Conservation (phyloP, 2,113 vertebrate species). For the Periophthalmus modestus region DNA sequence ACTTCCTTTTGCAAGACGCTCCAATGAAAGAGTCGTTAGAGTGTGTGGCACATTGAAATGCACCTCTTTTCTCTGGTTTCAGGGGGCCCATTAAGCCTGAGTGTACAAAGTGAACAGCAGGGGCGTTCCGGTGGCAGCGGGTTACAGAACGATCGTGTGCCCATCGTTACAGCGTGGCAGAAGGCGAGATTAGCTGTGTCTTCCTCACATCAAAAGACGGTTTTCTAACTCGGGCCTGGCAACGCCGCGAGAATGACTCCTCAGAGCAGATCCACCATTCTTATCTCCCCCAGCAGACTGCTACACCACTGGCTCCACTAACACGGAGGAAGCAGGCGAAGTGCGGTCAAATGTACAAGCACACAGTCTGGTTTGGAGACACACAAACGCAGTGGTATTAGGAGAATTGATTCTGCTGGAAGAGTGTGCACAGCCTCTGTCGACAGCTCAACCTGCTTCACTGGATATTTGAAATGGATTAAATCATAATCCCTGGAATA, state of each 20-base stretch:
- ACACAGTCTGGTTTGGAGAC: slow-evolving; percentile 39
- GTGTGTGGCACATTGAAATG: slow-evolving; percentile 5
- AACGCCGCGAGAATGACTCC: slow-evolving; percentile 66
- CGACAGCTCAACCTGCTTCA: slow-evolving; percentile 51
- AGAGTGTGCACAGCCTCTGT: slow-evolving; percentile 32
- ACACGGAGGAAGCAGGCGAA: slow-evolving; percentile 49
- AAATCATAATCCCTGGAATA: slow-evolving; percentile 53
- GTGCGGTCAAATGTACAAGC: slow-evolving; percentile 43
- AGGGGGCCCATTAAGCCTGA: slow-evolving; percentile 9
- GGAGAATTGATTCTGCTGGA: slow-evolving; percentile 66
- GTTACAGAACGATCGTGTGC: slow-evolving; percentile 47
- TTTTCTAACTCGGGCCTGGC: slow-evolving; percentile 71
- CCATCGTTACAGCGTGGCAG: slow-evolving; percentile 55
- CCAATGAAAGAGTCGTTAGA: slow-evolving; percentile 22
- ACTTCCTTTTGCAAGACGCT: slow-evolving; percentile 11
- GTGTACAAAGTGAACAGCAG: slow-evolving; percentile 47
- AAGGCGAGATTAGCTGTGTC: slow-evolving; percentile 61
- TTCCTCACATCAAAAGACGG: slow-evolving; percentile 74
- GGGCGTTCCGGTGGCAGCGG: slow-evolving; percentile 35
- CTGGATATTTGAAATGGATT: slow-evolving; percentile 58
- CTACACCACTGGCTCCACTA: slow-evolving; percentile 62
- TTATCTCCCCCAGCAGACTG: slow-evolving; percentile 76
- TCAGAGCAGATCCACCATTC: slow-evolving; percentile 61
- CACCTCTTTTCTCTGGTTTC: background rate
- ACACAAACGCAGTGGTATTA: slow-evolving; percentile 48